Evolutionary conservation across 2,888 invertebrate genomes (phyloP).

Genomic region (Pristionchus japonicus): DNA sequence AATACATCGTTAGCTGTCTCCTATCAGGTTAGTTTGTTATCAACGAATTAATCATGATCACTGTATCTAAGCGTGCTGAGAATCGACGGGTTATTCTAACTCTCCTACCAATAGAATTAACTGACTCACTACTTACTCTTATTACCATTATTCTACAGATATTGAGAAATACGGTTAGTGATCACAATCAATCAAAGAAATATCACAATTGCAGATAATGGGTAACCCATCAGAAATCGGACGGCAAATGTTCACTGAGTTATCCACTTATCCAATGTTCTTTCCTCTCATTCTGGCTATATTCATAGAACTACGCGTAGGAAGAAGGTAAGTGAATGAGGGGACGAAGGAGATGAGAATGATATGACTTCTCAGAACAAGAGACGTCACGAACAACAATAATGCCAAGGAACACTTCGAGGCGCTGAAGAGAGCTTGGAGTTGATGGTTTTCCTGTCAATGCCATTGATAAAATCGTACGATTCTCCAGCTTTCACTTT

Average conservation of each 20-base stretch:
- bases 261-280: slow-evolving; percentile 1
- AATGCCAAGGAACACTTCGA: background rate
- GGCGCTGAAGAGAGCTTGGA: background rate
- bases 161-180: background rate
- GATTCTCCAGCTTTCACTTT: background rate
- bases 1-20: background rate
- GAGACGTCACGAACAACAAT: background rate
- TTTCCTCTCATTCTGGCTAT: background rate
- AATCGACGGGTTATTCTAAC: background rate
- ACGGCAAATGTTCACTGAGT: background rate
- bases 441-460: background rate
- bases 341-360: background rate
- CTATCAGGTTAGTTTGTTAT: background rate
- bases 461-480: background rate
- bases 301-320: background rate
- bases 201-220: background rate
- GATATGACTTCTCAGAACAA: background rate
- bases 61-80: background rate
- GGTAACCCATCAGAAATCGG: background rate
- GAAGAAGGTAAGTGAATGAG: background rate
- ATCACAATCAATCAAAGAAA: background rate
- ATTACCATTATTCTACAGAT: background rate
- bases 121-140: background rate
- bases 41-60: too few species aligned
- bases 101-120: background rate